A percentile compares a stretch with the other conserved stretches of the same genome.
These are phyloP conservation scores for Lasioglossum calceatum DNA, from an alignment of 2,888 invertebrate genomes.

Conservation along the genomic window DNA sequence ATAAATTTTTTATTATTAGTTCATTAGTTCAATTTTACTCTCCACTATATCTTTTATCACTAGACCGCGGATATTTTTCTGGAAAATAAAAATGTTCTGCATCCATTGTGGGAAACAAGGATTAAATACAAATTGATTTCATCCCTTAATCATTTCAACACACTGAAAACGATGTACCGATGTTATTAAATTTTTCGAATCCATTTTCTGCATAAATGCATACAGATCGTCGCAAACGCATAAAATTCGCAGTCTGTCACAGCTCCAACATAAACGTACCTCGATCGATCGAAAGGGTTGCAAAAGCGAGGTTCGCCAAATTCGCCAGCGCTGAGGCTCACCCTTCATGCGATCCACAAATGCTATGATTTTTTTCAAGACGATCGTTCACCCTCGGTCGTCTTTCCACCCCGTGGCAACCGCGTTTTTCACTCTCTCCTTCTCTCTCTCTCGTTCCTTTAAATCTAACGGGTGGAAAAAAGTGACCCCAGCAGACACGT, in stretches of 20 bases:
- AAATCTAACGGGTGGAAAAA: slow-evolving; percentile 46
- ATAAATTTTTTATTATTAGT: not conserved
- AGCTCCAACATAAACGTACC: not conserved
- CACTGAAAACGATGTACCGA: not conserved
- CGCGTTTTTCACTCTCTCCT: slow-evolving; percentile 46
- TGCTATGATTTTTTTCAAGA: slow-evolving; percentile 10
- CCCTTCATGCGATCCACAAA: not conserved
- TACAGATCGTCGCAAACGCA: not conserved
- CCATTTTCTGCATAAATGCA: not conserved
- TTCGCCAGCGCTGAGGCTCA: not conserved
- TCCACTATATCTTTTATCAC: too few relatives aligned
- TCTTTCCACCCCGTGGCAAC: slow-evolving; percentile 32
- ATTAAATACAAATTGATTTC: not conserved
- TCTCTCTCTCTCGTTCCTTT: slow-evolving; percentile 6
- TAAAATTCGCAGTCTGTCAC: not conserved
- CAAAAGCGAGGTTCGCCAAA: not conserved
- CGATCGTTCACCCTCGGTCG: slow-evolving; percentile 31
- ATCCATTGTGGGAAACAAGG: too few relatives aligned
- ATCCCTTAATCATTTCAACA: not conserved
- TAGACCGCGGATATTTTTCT: too few relatives aligned
- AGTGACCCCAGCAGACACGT: slow-evolving; percentile 53
- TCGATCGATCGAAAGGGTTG: not conserved
- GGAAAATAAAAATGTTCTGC: too few relatives aligned
- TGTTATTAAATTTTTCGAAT: not conserved
- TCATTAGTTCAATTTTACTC: not conserved